Base-by-base conservation (phyloP, 2,797 vertebrate genomes). In the Oreochromis mossambicus region DNA sequence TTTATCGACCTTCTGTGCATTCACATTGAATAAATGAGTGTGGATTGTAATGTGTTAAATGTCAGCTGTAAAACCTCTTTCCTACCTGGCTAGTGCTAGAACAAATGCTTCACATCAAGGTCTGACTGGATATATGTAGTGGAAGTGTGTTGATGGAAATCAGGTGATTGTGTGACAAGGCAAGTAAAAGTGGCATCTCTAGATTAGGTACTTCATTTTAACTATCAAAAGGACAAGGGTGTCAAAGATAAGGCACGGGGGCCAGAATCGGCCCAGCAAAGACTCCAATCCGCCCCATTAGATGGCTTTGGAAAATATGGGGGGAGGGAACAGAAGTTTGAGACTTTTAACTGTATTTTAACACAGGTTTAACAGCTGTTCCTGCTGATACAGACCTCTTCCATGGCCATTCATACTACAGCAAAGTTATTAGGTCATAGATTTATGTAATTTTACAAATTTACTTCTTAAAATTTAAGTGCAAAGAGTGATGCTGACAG, bases 1-100 rank as follows among this genome's bases (percentile, higher is more conserved):
- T 58, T 17, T 15, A 32, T 17, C 17, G 14, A 14, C 6, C 0
- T 0, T 6, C 29, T 76, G 29, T 51, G 29, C 19, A 50, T 29
- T 29, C 5, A 8, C 6, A 4, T 56, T 5, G 0, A 76, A 8
- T 29, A 34, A 32, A 51, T 51, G 5, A 6, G 17, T 13, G 26
- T 21, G 11, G 19, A 75, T 50, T 29, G 3, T 26, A 48, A 46
- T 73, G 43, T 68, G 63, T 24, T 68, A 43, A 68, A 43, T 68
- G 12, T 43, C 2, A 68, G 36, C 38, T 17, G 63, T 10, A 43
- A 68, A 43, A 43, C 2, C 2, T 43, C 38, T 1, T 17, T 70
- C 21, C 36, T 41, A 3, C 63, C 63, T 68, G 1, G n/a, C 10
- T 6, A n/a, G 10, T 63, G 58, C 63, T 2, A 17, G 4, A 56